Evolutionary conservation across 1,140 invertebrate species (phyloP).

Genomic region (Drosophila funebris): DNA sequence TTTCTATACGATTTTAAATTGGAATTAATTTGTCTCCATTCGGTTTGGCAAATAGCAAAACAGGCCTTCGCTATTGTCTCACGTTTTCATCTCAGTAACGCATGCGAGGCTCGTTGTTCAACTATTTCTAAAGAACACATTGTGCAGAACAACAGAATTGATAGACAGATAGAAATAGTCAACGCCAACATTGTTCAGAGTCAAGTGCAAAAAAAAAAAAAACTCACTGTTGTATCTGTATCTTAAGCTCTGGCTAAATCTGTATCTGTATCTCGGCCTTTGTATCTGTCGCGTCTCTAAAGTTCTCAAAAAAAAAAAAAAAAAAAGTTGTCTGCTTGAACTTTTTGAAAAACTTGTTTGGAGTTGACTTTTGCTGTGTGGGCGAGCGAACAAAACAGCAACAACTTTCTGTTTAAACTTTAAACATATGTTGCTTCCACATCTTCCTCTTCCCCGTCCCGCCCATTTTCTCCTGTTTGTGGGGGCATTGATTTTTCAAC

Average conservation of each 20-base stretch:
- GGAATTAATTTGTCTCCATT: background rate
- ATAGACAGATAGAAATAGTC: constrained; percentile 1
- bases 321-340: constrained; percentile 36
- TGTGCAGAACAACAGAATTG: background rate
- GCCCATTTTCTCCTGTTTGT: background rate
- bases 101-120: background rate
- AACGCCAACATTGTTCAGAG: constrained; percentile 27
- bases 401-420: constrained; percentile 20
- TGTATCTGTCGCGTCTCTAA: constrained; percentile 3
- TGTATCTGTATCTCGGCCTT: background rate
- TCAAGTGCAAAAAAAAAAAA: constrained; percentile 32
- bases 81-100: background rate
- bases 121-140: constrained; percentile 23
- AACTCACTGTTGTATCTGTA: background rate
- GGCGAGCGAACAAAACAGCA: background rate
- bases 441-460: background rate
- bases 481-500: constrained; percentile 27
- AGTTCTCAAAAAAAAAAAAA: constrained; percentile 35
- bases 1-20: background rate
- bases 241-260: too few species aligned
- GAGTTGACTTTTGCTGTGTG: constrained; percentile 26
- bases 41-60: background rate
- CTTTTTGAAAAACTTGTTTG: constrained; percentile 35
- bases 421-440: constrained; percentile 35
- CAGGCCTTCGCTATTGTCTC: constrained; percentile 9